Evolutionary conservation across 2,888 invertebrate genomes (phyloP), one percentile per base, ranked within the genome.

Genomic region (Syritta pipiens): DNA sequence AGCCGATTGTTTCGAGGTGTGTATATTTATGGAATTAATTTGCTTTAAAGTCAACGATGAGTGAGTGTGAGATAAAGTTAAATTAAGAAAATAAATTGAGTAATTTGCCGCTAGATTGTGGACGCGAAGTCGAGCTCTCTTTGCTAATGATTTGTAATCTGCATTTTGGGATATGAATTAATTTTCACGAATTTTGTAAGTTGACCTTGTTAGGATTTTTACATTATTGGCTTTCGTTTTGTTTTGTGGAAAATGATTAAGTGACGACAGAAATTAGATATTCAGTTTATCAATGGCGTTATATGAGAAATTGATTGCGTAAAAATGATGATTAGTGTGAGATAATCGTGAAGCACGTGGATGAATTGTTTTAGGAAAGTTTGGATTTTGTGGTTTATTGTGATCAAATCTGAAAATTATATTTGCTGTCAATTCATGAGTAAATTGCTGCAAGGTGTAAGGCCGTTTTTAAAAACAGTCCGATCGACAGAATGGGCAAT

Each of bases 101-200:
- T 37, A 67, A 67, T 55, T 46, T 26, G n/a, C n/a, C n/a, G n/a
- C n/a, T n/a, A n/a, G n/a, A n/a, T n/a, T n/a, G n/a, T n/a, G n/a
- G n/a, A n/a, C n/a, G n/a, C n/a, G n/a, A n/a, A n/a, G n/a, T 26
- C n/a, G 55, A 20, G 20, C 12, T 24, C 24, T 24, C 28, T 28
- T 28, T 5, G 9, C 5, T 7, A 3, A 12, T 24, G 35, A 65
- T 65, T 65, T 65, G 65, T 55, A 65, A 65, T 55, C 51, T 22
- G 19, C 10, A n/a, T 28, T 51, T 22, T 49, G 2, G 28, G 9
- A 40, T 19, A 6, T 32, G 48, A 48, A 10, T 48, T 55, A 17
- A 37, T 37, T 28, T 40, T 48, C 24, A 48, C 19, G 37, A 46
- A n/a, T 63, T 40, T 72, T 72, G 72, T 63, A 72, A 72, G 72